Evolutionary conservation across 2,113 vertebrate genomes (phyloP).

Genomic region (Amblyopsis rosae): DNA sequence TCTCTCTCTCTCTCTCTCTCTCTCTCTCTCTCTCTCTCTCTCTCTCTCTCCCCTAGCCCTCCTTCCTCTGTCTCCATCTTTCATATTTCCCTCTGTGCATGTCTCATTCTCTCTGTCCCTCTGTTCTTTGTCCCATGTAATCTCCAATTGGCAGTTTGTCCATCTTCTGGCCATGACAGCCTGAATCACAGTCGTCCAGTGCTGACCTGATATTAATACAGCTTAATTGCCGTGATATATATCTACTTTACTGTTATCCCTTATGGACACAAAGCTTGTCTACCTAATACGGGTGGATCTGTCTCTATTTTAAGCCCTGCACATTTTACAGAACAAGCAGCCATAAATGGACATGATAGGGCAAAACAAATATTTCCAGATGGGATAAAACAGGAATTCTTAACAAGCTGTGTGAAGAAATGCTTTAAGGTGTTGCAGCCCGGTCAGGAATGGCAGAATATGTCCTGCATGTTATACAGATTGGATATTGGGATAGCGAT

Average conservation of each 20-base stretch:
- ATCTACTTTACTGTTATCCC: not conserved
- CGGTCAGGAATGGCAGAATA: not conserved
- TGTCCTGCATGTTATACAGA: not conserved
- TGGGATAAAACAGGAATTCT: not conserved
- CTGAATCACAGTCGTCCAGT: not conserved
- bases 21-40: conserved; percentile 1
- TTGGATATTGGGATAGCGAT: not conserved
- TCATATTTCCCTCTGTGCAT: too few species aligned
- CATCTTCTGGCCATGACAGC: not conserved
- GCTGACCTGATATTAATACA: conserved; percentile 2
- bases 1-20: conserved; percentile 5
- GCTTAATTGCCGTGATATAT: not conserved
- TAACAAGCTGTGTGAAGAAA: not conserved
- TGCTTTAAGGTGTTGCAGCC: not conserved
- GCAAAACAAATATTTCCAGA: not conserved
- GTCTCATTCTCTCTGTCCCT: not conserved
- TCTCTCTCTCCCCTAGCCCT: not conserved
- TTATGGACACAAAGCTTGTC: not conserved
- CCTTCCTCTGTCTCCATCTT: not conserved
- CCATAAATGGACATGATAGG: not conserved
- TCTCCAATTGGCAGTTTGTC: not conserved
- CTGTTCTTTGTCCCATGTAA: not conserved
- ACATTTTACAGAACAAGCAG: not conserved
- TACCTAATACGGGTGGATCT: not conserved
- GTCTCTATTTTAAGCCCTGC: not conserved